Percentiles rank a stretch among this genome's conserved stretches.
Evolutionary conservation across 2,113 vertebrate species (phyloP).

Genomic region (Pseudois nayaur): DNA sequence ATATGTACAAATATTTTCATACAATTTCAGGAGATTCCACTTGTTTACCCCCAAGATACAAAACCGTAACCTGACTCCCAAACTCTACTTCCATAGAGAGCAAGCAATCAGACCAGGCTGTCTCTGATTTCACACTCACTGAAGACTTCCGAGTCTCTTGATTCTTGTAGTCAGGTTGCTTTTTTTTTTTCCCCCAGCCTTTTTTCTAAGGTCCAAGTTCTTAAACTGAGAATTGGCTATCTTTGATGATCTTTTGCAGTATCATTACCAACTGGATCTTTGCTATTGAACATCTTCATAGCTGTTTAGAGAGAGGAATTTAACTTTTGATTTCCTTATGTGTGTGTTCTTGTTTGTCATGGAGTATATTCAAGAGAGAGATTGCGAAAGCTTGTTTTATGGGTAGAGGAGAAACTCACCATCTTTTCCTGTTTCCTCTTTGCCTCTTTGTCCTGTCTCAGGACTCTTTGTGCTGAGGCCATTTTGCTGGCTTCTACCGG

Average conservation of each 20-base stretch:
- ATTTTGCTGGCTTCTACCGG: not conserved
- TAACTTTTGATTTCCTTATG: not conserved
- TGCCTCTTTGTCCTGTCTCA: not conserved
- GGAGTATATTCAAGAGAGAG: not conserved
- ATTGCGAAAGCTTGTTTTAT: not conserved
- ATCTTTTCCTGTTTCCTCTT: not conserved
- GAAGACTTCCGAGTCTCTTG: not conserved
- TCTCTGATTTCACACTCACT: not conserved
- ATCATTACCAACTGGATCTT: not conserved
- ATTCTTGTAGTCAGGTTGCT: not conserved
- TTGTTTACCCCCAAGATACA: constrained; percentile 13
- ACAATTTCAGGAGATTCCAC: not conserved
- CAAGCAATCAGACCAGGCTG: not conserved
- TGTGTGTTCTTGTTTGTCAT: not conserved
- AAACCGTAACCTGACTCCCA: constrained; percentile 37
- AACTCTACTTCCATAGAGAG: not conserved
- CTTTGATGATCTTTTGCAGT: not conserved
- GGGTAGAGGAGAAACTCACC: not conserved
- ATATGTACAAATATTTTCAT: constrained; percentile 3
- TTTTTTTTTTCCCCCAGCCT: not conserved
- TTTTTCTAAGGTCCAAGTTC: not conserved
- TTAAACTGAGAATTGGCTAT: not conserved
- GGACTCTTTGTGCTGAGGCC: not conserved
- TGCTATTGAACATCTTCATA: not conserved
- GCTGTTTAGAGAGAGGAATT: not conserved